Evolutionary conservation across 2,113 vertebrate genomes (phyloP).

Genomic region (Gobio gobio): DNA sequence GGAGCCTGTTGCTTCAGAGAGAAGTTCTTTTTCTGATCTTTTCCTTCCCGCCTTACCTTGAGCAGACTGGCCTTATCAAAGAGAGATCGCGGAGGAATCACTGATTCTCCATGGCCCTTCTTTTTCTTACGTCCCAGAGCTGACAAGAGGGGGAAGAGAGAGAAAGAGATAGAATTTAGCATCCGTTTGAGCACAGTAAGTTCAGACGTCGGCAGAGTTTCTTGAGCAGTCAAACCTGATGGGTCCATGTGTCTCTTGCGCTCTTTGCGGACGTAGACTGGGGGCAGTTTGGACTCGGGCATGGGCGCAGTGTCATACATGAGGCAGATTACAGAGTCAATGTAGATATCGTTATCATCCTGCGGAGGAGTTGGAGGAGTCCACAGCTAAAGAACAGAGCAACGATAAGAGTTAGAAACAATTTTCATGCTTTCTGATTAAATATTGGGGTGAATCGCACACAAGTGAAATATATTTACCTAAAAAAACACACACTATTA

Average conservation of each 20-base stretch:
- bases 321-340: conserved; percentile 91
- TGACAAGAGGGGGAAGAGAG: conserved; percentile 27
- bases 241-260: conserved; percentile 89
- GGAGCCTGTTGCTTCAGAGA: conserved; percentile 90
- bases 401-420: conserved; percentile 1
- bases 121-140: conserved; percentile 90
- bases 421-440: not conserved
- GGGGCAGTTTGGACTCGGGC: conserved; percentile 88
- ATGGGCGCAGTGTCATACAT: conserved; percentile 90
- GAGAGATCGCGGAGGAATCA: conserved; percentile 90
- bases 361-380: conserved; percentile 93
- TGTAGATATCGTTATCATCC: conserved; percentile 93
- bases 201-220: not conserved
- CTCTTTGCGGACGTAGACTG: conserved; percentile 88
- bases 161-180: not conserved
- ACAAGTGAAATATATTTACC: not conserved
- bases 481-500: not conserved
- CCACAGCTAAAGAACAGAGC: conserved; percentile 80
- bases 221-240: conserved; percentile 73
- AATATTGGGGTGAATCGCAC: not conserved
- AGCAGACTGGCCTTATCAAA: conserved; percentile 90
- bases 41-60: conserved; percentile 88
- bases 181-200: not conserved
- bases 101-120: conserved; percentile 88
- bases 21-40: conserved; percentile 93